Percentiles rank a stretch among this genome's conserved stretches.
Evolutionary conservation across 2,113 vertebrate genomes (phyloP).

Genomic region (Xyrauchen texanus): DNA sequence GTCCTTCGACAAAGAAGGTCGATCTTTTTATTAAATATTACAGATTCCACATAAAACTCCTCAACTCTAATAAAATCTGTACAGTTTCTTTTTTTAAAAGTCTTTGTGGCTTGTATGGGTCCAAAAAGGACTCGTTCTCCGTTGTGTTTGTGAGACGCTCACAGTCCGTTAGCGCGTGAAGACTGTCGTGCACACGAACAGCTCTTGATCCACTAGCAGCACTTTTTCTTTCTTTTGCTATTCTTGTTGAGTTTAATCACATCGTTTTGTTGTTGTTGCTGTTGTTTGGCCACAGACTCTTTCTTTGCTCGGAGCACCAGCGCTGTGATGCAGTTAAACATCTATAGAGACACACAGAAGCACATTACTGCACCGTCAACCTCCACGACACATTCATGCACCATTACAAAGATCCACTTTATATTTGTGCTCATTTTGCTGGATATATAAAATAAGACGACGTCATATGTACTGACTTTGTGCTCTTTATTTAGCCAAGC

Average conservation of each 20-base stretch:
- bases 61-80: slow-evolving; percentile 76
- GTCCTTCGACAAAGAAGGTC: slow-evolving; percentile 62
- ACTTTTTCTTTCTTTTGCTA: slow-evolving; percentile 98
- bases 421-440: no score
- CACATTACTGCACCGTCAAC: background rate
- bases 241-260: slow-evolving; percentile 97
- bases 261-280: slow-evolving; percentile 97
- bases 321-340: slow-evolving; percentile 99
- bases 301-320: slow-evolving; percentile 97
- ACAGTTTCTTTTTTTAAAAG: slow-evolving; percentile 69
- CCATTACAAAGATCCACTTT: no score
- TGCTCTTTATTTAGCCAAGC: no score
- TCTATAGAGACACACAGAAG: slow-evolving; percentile 71
- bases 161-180: slow-evolving; percentile 64
- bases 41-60: slow-evolving; percentile 75
- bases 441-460: no score
- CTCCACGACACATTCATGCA: no score
- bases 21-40: slow-evolving; percentile 64
- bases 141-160: slow-evolving; percentile 63
- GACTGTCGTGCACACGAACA: slow-evolving; percentile 24
- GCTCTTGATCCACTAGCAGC: slow-evolving; percentile 85
- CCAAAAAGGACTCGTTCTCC: slow-evolving; percentile 70
- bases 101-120: slow-evolving; percentile 72
- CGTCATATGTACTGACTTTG: no score
- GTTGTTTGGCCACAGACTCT: slow-evolving; percentile 94